phyloP scores from a whole-genome alignment of 2,113 vertebrate genomes.

The Neodon shergylaensis region DNA sequence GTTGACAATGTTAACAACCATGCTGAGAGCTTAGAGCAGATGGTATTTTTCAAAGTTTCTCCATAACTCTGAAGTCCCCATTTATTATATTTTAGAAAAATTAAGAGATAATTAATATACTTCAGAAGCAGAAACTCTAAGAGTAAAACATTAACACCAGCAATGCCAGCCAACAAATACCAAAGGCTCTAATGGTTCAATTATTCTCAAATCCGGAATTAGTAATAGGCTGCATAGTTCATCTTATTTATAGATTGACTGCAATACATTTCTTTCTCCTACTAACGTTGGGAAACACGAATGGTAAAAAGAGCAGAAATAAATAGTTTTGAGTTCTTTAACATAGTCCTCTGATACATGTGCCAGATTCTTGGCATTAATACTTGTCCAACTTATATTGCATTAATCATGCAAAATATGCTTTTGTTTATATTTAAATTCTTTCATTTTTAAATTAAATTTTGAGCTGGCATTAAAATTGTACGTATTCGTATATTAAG shows the following conservation, averaged over 20 bases:
- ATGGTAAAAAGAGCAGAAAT: neutral
- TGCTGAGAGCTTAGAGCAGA: neutral
- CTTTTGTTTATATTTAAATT: neutral
- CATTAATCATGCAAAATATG: neutral
- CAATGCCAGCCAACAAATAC: neutral
- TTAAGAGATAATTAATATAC: neutral
- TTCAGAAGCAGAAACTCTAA: neutral
- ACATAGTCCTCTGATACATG: neutral
- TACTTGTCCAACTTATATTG: neutral
- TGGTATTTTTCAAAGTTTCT: slow-evolving; percentile 16
- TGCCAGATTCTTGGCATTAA: neutral
- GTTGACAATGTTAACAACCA: neutral
- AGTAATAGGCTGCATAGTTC: neutral
- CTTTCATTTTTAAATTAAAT: neutral
- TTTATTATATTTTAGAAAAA: slow-evolving; percentile 3
- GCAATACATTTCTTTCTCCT: neutral
- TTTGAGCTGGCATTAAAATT: neutral
- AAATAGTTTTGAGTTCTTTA: slow-evolving; percentile 5
- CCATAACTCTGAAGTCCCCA: neutral
- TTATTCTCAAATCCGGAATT: neutral
- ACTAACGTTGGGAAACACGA: neutral
- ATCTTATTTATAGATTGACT: neutral
- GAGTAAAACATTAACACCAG: neutral
- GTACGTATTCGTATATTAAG: neutral
- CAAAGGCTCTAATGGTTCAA: neutral